Conservation (phyloP, 2,113 vertebrate genomes). For the Axis porcinus region DNA sequence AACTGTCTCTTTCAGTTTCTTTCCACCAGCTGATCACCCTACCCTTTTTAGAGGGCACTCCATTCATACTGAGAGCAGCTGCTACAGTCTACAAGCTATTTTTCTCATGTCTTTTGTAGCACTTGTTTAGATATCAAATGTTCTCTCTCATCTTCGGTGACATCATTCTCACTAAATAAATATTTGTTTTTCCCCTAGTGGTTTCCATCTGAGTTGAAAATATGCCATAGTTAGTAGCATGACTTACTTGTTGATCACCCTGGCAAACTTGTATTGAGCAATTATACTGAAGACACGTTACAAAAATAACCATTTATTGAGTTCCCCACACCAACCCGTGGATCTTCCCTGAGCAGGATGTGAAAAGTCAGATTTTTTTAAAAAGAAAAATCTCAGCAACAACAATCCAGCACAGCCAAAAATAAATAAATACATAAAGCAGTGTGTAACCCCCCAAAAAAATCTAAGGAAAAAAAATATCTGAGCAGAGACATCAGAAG, state of each 20-base stretch:
- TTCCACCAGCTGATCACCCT: not conserved
- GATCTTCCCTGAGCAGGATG: not conserved
- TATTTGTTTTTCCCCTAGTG: not conserved
- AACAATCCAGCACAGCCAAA: not conserved
- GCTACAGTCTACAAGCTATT: not conserved
- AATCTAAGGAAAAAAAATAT: not conserved
- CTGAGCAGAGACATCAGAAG: not conserved
- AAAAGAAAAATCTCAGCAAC: not conserved
- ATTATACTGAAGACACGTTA: not conserved
- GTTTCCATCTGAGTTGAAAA: constrained; percentile 34
- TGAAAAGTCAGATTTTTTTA: not conserved
- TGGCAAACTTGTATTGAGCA: not conserved
- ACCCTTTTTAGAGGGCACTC: not conserved
- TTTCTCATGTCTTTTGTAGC: not conserved
- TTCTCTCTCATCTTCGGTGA: not conserved
- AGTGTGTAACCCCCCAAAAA: not conserved
- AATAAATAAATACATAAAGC: not conserved
- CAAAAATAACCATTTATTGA: not conserved
- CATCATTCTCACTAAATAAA: constrained; percentile 37
- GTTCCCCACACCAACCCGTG: not conserved
- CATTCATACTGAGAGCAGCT: constrained; percentile 45
- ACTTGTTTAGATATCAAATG: not conserved
- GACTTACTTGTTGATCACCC: not conserved
- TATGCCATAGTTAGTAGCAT: not conserved
- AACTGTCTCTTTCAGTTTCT: not conserved